Evolutionary conservation across 2,888 invertebrate species (phyloP).

Genomic region (Scaptomyza reducta): DNA sequence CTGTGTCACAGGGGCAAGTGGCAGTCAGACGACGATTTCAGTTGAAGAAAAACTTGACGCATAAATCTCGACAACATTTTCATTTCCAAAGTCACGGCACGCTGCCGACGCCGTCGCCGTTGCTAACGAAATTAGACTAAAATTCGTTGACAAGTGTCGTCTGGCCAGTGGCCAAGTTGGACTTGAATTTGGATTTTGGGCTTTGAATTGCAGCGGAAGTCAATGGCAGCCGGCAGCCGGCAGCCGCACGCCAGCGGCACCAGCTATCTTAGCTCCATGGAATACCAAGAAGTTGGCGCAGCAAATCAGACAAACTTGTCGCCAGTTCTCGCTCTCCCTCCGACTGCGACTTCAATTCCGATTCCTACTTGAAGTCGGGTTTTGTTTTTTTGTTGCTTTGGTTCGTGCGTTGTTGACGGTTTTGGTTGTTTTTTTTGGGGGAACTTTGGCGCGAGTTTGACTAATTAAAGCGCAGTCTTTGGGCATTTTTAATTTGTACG

Average conservation of each 20-base stretch:
- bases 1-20: constrained; percentile 65
- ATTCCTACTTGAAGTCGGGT: constrained; percentile 34
- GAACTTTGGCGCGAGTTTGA: constrained; percentile 81
- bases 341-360: constrained; percentile 36
- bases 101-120: constrained; percentile 6
- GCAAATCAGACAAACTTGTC: constrained; percentile 67
- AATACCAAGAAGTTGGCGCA: constrained; percentile 68
- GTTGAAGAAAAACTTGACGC: constrained; percentile 53
- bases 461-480: constrained; percentile 81
- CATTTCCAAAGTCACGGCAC: constrained; percentile 46
- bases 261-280: constrained; percentile 15
- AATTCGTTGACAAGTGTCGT: constrained; percentile 64
- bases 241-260: constrained; percentile 53
- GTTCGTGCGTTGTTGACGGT: constrained; percentile 59
- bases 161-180: constrained; percentile 47
- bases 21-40: constrained; percentile 51
- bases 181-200: constrained; percentile 3
- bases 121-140: constrained; percentile 63
- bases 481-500: constrained; percentile 81
- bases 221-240: not conserved
- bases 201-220: constrained; percentile 67
- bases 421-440: constrained; percentile 33
- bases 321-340: constrained; percentile 48
- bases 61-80: constrained; percentile 67
- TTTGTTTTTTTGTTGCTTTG: constrained; percentile 38